Evolutionary conservation across 2,113 vertebrate species (phyloP), one percentile per base, ranked within the genome.

Genomic region (Trachemys scripta): DNA sequence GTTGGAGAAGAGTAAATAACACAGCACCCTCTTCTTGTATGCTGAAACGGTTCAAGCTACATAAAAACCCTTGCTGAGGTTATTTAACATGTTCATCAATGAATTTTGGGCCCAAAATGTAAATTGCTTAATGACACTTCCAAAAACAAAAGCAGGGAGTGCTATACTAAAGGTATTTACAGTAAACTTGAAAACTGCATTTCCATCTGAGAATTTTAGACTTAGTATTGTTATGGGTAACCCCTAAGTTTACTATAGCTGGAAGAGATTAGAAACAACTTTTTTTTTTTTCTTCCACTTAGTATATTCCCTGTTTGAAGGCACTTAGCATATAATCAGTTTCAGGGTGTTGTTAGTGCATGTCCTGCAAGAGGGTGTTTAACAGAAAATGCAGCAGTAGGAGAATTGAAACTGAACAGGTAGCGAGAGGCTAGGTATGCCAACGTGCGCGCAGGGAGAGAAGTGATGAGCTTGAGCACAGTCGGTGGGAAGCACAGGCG

Each of bases 21-120:
- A n/a, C 16, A 69, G 92, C 96, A 96, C 90, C 96, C 96, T 96
- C 95, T 97, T 97, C 96, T 97, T 96, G 96, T 96, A 50, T 93
- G 62, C 87, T 91, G 27, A 59, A 22, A 97, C 91, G 95, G 92
- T 57, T 96, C 54, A 95, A 9, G 9, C 45, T 84, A 80, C 10
- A 13, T 75, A 42, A 75, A 75, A 75, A 24, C n/a, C 20, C 19
- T 42, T 22, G 19, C 20, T 75, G 69, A 22, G n/a, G 19, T 42
- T 17, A 24, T 75, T 42, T 75, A 75, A 72, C 8, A 4, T 20
- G 20, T 75, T 22, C 38, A 11, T 75, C 69, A 75, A 42, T 4
- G 9, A 75, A 20, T 9, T 22, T 75, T 75, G 20, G 38, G 38
- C 5, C n/a, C 22, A 42, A 22, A 38, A 75, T 25, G 10, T 45